These are phyloP conservation scores for Limnothrissa miodon DNA, from an alignment of 2,113 vertebrate genomes.

Conservation along the genomic window DNA sequence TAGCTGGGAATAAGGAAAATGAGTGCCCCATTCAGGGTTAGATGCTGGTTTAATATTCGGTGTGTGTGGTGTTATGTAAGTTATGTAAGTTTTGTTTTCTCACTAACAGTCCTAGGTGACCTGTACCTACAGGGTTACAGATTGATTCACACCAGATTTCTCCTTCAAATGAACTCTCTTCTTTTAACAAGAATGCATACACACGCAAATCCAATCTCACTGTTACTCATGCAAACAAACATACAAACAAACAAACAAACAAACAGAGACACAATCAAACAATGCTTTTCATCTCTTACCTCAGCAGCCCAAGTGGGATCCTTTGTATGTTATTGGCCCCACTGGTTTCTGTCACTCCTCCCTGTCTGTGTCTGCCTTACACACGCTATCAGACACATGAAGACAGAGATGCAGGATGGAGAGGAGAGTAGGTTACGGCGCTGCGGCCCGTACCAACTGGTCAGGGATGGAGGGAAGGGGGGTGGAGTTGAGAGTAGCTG, in stretches of 20 bases:
- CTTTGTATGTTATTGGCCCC: neutral
- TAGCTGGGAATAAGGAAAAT: too few relatives aligned
- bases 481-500: neutral
- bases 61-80: too few relatives aligned
- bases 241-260: neutral
- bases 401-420: neutral
- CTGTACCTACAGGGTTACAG: too few relatives aligned
- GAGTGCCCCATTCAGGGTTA: too few relatives aligned
- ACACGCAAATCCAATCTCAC: neutral
- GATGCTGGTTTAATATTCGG: too few relatives aligned
- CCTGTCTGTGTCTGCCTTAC: neutral
- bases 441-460: neutral
- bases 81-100: too few relatives aligned
- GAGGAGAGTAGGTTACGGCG: neutral
- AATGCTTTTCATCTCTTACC: slow-evolving; percentile 1
- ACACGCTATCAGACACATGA: neutral
- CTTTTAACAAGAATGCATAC: neutral
- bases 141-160: too few relatives aligned
- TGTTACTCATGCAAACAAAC: neutral
- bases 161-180: too few relatives aligned
- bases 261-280: neutral
- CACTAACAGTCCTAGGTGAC: too few relatives aligned
- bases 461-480: neutral
- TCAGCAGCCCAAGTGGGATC: neutral
- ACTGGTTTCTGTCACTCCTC: neutral